phyloP scores from a whole-genome alignment of 1,140 invertebrate genomes.

The Heliconius eleuchia region DNA sequence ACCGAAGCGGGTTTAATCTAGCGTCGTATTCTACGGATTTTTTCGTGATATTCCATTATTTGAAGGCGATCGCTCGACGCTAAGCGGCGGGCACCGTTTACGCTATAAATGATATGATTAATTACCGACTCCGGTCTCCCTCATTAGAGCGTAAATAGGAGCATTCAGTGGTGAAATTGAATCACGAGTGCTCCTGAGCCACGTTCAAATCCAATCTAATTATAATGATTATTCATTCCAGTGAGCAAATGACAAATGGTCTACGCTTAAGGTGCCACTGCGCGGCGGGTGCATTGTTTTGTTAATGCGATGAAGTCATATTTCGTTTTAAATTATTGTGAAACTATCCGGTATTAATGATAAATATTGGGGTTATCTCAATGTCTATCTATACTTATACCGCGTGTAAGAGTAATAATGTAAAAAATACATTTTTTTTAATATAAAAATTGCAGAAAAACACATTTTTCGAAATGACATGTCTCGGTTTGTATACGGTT shows the following conservation, averaged over 20 bases:
- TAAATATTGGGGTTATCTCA: neutral
- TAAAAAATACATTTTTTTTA: neutral
- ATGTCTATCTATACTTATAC: too few relatives aligned
- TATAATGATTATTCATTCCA: slow-evolving; percentile 72
- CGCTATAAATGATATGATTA: slow-evolving; percentile 80
- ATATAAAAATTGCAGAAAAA: neutral
- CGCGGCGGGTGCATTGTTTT: slow-evolving; percentile 33
- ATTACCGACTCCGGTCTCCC: slow-evolving; percentile 70
- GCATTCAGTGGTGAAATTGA: slow-evolving; percentile 77
- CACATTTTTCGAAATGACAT: neutral
- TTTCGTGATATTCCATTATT: slow-evolving; percentile 77
- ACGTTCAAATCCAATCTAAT: slow-evolving; percentile 69
- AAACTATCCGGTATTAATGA: neutral
- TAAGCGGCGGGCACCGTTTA: slow-evolving; percentile 62
- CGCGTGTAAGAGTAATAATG: neutral
- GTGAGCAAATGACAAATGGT: slow-evolving; percentile 52
- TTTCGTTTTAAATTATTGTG: neutral
- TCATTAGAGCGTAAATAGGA: slow-evolving; percentile 77
- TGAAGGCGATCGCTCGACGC: slow-evolving; percentile 65
- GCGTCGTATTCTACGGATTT: slow-evolving; percentile 68
- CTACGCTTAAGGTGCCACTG: slow-evolving; percentile 15
- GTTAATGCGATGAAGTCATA: slow-evolving; percentile 26
- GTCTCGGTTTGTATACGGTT: neutral
- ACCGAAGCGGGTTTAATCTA: slow-evolving; percentile 75
- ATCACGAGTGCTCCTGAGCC: slow-evolving; percentile 62